Evolutionary conservation across 2,888 invertebrate species (phyloP), one percentile per base, ranked within the genome.

Genomic region (Cephus nigrinus): DNA sequence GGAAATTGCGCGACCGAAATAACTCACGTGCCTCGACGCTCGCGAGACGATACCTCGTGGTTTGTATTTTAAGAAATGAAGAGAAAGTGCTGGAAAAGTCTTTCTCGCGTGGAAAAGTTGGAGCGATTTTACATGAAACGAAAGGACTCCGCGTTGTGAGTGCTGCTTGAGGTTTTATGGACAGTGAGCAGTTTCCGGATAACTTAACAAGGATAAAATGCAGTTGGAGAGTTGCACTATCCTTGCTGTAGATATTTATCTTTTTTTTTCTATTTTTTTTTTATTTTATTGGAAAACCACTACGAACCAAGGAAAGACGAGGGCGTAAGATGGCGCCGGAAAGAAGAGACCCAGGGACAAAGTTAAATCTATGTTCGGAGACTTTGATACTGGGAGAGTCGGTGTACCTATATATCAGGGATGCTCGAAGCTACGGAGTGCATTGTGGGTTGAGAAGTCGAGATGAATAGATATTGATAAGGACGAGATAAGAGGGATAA

Each of bases 1-100:
- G 77, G 81, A 84, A 84, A 86, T 84, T 84, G 83, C 75, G 36
- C 73, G 55, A 55, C 2, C 55, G 55, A 55, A 55, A 23, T 55
- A 23, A 23, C 23, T 55, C 55, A 55, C 15, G 55, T 55, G 55
- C 9, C 55, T 5, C 55, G 55, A 55, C 23, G 23, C 23, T 55
- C 55, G 55, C 23, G 23, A 55, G 55, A 55, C 55, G 55, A 55
- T 55, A 55, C 23, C 15, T 55, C 23, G 55, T 55, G 55, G 23
- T 55, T 55, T 55, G 55, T 23, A 3, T 23, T 23, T 55, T 2
- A 9, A 23, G 55, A 2, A 23, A 55, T 23, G 23, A 55, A 23
- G 55, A 9, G 9, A 23, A 23, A 23, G 3, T 40, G 1, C 15
- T 23, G 40, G 4, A 23, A 23, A 23, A 9, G 9, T 55, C 23